Conservation (phyloP, 30 jellyfish, hydroid and myxozoan species). For the Aurelia aurita region DNA sequence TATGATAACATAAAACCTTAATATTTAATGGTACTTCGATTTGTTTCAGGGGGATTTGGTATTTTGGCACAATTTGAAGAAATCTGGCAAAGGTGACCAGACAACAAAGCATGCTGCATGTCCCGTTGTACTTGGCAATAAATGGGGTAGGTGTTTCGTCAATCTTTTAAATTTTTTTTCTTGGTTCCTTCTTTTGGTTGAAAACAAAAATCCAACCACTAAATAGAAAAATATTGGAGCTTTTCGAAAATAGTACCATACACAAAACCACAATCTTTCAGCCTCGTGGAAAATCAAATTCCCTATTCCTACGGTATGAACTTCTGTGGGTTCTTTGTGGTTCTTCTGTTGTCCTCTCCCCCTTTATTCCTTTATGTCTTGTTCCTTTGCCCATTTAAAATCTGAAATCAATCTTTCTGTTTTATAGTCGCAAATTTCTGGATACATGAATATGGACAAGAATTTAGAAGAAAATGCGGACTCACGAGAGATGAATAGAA, state of each 20-base stretch:
- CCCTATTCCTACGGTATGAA: too few relatives aligned
- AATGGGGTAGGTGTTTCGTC: conserved; percentile 81
- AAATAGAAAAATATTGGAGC: background rate
- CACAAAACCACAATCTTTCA: too few relatives aligned
- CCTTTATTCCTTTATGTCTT: too few relatives aligned
- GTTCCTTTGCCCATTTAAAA: too few relatives aligned
- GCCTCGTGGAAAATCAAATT: too few relatives aligned
- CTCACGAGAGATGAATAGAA: conserved; percentile 58
- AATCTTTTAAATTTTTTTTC: background rate
- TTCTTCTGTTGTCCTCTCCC: too few relatives aligned
- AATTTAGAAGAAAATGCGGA: conserved; percentile 85
- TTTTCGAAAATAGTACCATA: too few relatives aligned
- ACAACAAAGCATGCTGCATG: conserved; percentile 95
- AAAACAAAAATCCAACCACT: background rate
- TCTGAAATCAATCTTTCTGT: background rate
- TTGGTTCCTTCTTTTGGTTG: background rate
- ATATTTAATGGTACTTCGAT: background rate
- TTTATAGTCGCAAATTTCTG: conserved; percentile 88
- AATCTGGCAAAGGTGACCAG: conserved; percentile 81
- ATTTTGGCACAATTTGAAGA: conserved; percentile 91
- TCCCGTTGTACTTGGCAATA: conserved; percentile 91
- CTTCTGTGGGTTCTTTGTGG: too few relatives aligned
- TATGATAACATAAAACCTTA: too few relatives aligned
- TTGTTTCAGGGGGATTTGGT: conserved; percentile 87
- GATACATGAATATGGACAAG: conserved; percentile 95